Evolutionary conservation across 2,113 vertebrate species (phyloP), one percentile per base, ranked within the genome.

Genomic region (Salminus brasiliensis): DNA sequence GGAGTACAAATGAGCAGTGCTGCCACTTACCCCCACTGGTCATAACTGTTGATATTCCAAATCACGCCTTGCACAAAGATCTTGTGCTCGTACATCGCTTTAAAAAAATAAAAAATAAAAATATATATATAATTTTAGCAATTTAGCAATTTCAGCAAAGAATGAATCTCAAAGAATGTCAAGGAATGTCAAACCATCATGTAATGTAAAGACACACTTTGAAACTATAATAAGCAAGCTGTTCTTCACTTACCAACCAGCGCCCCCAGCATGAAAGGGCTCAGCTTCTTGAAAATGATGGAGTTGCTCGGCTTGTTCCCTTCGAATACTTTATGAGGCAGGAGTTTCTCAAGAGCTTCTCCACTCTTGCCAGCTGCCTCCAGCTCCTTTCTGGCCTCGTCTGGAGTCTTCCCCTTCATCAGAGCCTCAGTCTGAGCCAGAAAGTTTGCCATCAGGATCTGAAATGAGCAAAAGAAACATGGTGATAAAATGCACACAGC

Each of bases 71-170:
- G 98, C 30, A 99, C 94, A 47, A 99, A 99, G 93, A 99, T 99
- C 93, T 99, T 99, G 91, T 99, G 98, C 49, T 99, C 97, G 23
- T 99, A 99, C 96, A 99, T 95, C 32, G 97, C 97, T 99, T 84
- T 8, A 72, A 89, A 67, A 76, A 77, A 25, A 0, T 29, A n/a
- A 71, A 34, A 34, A 29, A 16, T n/a, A n/a, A n/a, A n/a, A n/a
- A n/a, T n/a, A n/a, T n/a, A n/a, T n/a, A n/a, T n/a, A 60, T 16
- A 30, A 13, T 1, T 5, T 60, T 15, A 60, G 15, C 5, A 13
- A 36, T 36, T 36, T 30, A 18, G 16, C 12, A 62, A 32, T 4
- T 30, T 18, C 16, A 32, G 18, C 30, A 59, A 0, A 4, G 1
- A 13, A 5, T 11, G 3, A 53, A 16, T 53, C 21, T 21, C 5